These are phyloP conservation scores for Zosterops lateralis DNA, from an alignment of 2,113 vertebrate species.

Conservation along the genomic window DNA sequence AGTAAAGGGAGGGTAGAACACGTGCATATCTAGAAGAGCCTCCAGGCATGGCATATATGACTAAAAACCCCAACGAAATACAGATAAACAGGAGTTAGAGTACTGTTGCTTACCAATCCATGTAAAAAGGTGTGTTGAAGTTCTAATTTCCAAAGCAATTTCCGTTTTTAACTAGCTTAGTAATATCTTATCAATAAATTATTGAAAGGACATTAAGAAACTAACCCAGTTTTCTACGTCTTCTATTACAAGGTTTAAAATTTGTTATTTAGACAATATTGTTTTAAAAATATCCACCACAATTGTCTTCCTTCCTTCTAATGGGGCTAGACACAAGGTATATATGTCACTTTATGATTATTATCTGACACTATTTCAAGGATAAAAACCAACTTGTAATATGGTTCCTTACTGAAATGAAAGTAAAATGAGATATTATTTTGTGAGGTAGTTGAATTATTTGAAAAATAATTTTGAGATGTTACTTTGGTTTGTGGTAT, in stretches of 20 bases:
- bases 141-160: neutral
- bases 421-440: neutral
- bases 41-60: neutral
- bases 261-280: neutral
- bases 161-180: neutral
- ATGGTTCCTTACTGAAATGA: neutral
- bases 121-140: neutral
- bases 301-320: neutral
- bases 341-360: neutral
- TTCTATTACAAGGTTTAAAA: neutral
- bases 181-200: neutral
- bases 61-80: neutral
- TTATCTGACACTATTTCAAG: neutral
- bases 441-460: neutral
- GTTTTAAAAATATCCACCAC: neutral
- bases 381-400: neutral
- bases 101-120: neutral
- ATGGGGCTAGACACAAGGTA: neutral
- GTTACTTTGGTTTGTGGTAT: neutral
- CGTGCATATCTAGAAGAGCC: rapidly evolving
- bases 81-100: neutral
- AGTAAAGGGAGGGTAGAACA: neutral
- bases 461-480: neutral
- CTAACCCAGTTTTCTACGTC: neutral
- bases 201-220: neutral